Percentiles rank a stretch among this genome's conserved stretches.
Conservation (phyloP, 2,113 vertebrate genomes). For the Pachyramphus minor region DNA sequence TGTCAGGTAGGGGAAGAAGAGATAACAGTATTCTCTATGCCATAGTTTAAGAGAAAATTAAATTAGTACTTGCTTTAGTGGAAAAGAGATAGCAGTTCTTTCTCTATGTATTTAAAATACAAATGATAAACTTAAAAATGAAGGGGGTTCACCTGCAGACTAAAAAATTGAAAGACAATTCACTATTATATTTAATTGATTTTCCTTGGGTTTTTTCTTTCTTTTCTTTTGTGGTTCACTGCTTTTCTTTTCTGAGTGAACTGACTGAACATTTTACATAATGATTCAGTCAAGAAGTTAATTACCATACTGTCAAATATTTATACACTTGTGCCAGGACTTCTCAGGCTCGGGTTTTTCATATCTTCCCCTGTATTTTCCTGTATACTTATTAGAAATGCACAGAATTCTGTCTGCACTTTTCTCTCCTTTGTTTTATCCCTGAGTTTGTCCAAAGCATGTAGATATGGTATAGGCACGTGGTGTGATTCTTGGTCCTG, state of each 20-base stretch:
- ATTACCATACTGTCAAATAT: neutral
- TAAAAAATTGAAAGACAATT: neutral
- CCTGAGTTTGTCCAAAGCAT: neutral
- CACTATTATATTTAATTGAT: neutral
- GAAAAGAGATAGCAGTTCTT: neutral
- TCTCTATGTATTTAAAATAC: neutral
- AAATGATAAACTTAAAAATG: neutral
- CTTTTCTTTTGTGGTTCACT: neutral
- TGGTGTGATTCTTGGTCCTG: neutral
- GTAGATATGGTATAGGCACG: neutral
- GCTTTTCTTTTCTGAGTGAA: neutral
- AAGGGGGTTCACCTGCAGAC: neutral
- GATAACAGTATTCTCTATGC: neutral
- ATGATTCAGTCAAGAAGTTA: neutral
- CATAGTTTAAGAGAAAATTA: neutral
- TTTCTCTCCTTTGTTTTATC: neutral
- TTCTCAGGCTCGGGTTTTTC: neutral
- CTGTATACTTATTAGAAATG: neutral
- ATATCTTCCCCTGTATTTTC: neutral
- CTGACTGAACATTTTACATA: neutral
- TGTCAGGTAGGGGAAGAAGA: neutral
- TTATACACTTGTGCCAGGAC: neutral
- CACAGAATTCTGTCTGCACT: neutral
- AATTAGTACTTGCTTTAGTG: neutral
- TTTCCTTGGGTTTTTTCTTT: neutral